Evolutionary conservation across 2,888 invertebrate genomes (phyloP).

Genomic region (Eurytoma californica): DNA sequence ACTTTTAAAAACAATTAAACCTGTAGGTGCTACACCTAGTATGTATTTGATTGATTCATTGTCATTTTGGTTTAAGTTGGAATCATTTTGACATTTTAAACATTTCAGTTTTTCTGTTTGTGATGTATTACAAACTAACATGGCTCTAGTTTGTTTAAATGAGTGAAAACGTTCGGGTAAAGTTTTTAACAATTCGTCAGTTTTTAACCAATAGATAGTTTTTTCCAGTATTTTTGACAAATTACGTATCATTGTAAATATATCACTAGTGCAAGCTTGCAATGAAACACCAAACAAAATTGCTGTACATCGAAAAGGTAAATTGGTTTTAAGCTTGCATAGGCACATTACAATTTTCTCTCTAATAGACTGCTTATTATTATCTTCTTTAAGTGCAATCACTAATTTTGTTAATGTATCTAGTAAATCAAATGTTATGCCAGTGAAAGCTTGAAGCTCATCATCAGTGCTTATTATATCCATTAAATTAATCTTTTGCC

Average conservation of each 20-base stretch:
- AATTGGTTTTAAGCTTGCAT: constrained; percentile 47
- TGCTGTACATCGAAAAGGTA: constrained; percentile 44
- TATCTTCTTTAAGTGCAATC: neutral
- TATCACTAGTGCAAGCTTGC: constrained; percentile 17
- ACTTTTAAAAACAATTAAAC: constrained; percentile 50
- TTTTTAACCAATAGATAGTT: constrained; percentile 45
- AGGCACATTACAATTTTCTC: constrained; percentile 45
- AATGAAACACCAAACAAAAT: constrained; percentile 36
- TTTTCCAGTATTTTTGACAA: constrained; percentile 33
- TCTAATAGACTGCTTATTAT: constrained; percentile 5
- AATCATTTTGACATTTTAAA: constrained; percentile 16
- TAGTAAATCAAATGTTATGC: constrained; percentile 35
- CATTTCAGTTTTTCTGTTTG: constrained; percentile 45
- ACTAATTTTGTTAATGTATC: constrained; percentile 31
- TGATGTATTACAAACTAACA: constrained; percentile 43
- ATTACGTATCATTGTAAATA: constrained; percentile 22
- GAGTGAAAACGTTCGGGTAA: constrained; percentile 39
- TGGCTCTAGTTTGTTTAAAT: constrained; percentile 42
- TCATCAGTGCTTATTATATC: constrained; percentile 32
- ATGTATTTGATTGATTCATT: constrained; percentile 33
- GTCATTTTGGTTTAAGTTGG: neutral
- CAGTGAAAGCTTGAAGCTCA: constrained; percentile 51
- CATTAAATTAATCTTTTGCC: constrained; percentile 34
- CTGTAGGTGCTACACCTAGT: constrained; percentile 47
- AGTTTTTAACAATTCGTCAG: constrained; percentile 41